Base-by-base conservation (phyloP, 2,113 vertebrate genomes). In the Chaenogobius annularis region DNA sequence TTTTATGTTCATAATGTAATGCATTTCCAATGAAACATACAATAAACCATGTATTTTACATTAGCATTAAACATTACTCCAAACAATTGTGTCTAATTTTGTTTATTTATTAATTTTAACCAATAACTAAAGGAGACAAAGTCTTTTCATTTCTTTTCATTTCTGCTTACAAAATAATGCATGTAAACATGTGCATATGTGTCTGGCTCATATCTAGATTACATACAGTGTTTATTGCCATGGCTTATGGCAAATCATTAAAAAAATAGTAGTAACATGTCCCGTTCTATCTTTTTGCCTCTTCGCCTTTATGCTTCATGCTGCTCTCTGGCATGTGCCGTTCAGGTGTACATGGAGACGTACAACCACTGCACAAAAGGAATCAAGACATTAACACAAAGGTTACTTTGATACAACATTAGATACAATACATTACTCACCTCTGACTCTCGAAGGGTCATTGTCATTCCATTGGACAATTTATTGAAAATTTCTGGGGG, bases 301-400 rank as follows among this genome's bases (percentile, higher is more conserved):
- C 4, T 9, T n/a, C n/a, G 50, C 19, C 14, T 52, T 52, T 52
- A n/a, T 52, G 19, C 35, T 7, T 40, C 8, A 40, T 3, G 48
- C 48, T n/a, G 17, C 19, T 9, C 9, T 54, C 1, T n/a, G 50
- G 50, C 17, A 23, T 26, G 5, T 6, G 22, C 11, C 22, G 11
- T 5, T 86, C 69, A 90, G 15, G 77, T 86, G 61, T 83, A 91
- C 83, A 91, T 87, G 0, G 74, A 72, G 40, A 91, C 47, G 44
- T 79, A 82, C 77, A 91, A 59, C 90, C 88, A 90, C 90, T 91
- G 79, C 20, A 78, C 84, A 73, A 70, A 55, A 13, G n/a, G 12
- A 66, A 2, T 10, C 1, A 68, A 8, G 14, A 62, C 8, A n/a
- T 37, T 43, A 20, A 40, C 37, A 43, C 17, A 10, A 20, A 40